phyloP scores from a whole-genome alignment of 2,113 vertebrate species.

The Chionis minor region DNA sequence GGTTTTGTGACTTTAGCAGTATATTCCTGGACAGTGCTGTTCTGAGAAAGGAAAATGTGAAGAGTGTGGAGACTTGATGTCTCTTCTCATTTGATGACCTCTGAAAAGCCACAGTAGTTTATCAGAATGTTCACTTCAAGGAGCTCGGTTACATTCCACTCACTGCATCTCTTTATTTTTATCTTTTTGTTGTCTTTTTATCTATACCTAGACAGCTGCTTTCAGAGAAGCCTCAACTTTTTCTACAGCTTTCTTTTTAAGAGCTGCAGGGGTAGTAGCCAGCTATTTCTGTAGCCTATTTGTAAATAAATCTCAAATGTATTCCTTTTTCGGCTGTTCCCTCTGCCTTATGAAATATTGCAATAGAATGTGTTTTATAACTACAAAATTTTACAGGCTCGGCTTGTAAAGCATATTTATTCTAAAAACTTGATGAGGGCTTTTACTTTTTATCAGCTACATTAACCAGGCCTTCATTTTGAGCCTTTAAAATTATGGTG shows the following conservation, averaged over 20 bases:
- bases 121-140: not conserved
- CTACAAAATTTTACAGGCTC: not conserved
- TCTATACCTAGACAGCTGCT: not conserved
- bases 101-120: not conserved
- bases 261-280: not conserved
- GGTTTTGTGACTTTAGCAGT: not conserved
- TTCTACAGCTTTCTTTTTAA: not conserved
- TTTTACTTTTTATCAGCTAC: slow-evolving; percentile 13
- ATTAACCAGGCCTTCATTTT: not conserved
- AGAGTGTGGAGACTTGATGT: not conserved
- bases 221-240: not conserved
- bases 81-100: not conserved
- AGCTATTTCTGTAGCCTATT: slow-evolving; percentile 1
- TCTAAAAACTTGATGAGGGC: not conserved
- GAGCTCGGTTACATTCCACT: not conserved
- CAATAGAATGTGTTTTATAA: not conserved
- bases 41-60: not conserved
- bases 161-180: not conserved
- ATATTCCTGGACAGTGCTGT: not conserved
- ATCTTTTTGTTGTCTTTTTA: not conserved
- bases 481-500: not conserved
- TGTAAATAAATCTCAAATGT: not conserved
- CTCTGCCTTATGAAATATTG: not conserved
- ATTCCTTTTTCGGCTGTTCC: not conserved
- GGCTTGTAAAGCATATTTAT: not conserved